Base-by-base conservation (phyloP, 2,113 vertebrate genomes). In the Podiceps cristatus region DNA sequence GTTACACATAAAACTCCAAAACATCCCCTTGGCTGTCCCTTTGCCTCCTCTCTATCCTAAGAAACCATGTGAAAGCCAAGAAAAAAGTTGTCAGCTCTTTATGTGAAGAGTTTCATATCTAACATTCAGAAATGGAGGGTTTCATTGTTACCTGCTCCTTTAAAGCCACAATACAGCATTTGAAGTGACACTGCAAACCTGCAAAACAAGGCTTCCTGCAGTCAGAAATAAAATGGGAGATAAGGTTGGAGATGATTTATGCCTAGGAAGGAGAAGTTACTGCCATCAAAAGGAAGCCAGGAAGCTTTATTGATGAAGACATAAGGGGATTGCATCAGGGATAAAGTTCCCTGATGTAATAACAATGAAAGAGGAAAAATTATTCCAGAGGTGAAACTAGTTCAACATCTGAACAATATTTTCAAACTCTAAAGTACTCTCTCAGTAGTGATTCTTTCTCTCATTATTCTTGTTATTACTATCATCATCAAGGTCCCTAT, bases 231-330 rank as follows among this genome's bases (percentile, higher is more conserved):
- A 71, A 84, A 74, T 20, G 5, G 16, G 23, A 87, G 40, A 69
- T 52, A 84, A 77, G 56, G 35, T 1, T 73, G 73, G 68, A 77
- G 64, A 18, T n/a, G 9, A 66, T 74, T 77, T 52, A 49, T 35
- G 12, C 60, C 60, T 88, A 76, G 69, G 59, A 90, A 47, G 53
- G n/a, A 55, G 35, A 50, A 52, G 9, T 82, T 76, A 19, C 55
- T 83, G 6, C 2, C 18, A 58, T 62, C 35, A 63, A 59, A 67
- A 35, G 14, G 76, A 64, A 81, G 17, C 17, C 1, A 4, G 63
- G 56, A 87, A 74, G 25, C 17, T 88, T 92, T 85, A 90, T 97
- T 85, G 87, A 71, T 24, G 42, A 64, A 88, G 37, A 42, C 7
- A 22, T 50, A 67, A 82, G 69, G 77, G 33, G n/a, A 71, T n/a